Percentiles rank a stretch among this genome's conserved stretches.
Conservation (phyloP, 2,797 vertebrate genomes). For the Neosilurus mollespiculum region DNA sequence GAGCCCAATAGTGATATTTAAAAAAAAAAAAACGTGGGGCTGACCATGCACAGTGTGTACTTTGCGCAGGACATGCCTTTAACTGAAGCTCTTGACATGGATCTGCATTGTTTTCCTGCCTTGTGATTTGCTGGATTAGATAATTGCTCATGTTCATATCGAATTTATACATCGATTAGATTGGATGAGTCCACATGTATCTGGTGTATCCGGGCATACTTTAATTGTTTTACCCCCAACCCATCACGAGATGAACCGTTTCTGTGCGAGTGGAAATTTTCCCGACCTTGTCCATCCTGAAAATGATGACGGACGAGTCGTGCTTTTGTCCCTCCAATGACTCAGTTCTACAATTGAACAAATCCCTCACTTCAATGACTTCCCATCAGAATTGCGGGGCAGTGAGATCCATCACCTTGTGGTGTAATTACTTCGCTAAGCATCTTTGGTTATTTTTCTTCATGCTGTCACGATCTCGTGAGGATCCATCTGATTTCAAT, state of each 20-base stretch:
- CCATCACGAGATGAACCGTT: constrained; percentile 70
- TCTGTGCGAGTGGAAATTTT: constrained; percentile 67
- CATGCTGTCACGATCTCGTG: constrained; percentile 46
- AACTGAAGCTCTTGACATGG: neutral
- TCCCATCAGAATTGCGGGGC: constrained; percentile 15
- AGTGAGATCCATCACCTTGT: constrained; percentile 27
- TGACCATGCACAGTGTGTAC: too few relatives aligned
- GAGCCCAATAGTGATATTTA: too few relatives aligned
- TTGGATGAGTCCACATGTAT: neutral
- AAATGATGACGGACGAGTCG: constrained; percentile 28
- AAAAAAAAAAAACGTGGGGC: too few relatives aligned
- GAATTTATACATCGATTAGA: too few relatives aligned
- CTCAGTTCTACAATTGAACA: constrained; percentile 41
- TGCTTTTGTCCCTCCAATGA: constrained; percentile 55
- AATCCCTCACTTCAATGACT: constrained; percentile 39
- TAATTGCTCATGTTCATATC: neutral
- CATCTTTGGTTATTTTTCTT: constrained; percentile 39
- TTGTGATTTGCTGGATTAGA: neutral
- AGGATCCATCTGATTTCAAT: constrained; percentile 83
- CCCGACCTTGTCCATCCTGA: constrained; percentile 53
- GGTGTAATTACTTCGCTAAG: constrained; percentile 43
- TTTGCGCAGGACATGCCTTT: too few relatives aligned
- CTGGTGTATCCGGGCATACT: constrained; percentile 66
- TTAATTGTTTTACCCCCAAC: constrained; percentile 53
- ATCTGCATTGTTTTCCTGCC: neutral